Evolutionary conservation across 2,888 invertebrate genomes (phyloP).

Genomic region (Mayetiola destructor): DNA sequence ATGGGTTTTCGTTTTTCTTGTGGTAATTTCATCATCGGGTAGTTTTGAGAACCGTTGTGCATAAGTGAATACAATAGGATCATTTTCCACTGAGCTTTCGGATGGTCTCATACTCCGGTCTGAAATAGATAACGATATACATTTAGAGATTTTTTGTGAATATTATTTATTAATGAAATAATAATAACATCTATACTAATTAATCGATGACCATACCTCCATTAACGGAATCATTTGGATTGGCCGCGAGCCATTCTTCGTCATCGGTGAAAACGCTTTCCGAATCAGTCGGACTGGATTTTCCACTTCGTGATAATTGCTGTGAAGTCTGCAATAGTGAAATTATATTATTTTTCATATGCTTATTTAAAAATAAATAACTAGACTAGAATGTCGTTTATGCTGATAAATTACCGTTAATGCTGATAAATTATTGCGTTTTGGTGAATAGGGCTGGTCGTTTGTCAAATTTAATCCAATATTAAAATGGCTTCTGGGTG

Average conservation of each 20-base stretch:
- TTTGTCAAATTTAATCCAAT: constrained; percentile 35
- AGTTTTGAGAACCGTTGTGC: constrained; percentile 44
- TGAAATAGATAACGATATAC: constrained; percentile 17
- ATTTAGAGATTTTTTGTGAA: constrained; percentile 14
- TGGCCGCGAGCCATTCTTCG: constrained; percentile 41
- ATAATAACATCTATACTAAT: background rate
- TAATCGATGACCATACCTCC: background rate
- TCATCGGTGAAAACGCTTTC: constrained; percentile 57
- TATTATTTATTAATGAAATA: constrained; percentile 16
- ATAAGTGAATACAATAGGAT: constrained; percentile 40
- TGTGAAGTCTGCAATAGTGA: constrained; percentile 28
- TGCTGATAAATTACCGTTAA: constrained; percentile 18
- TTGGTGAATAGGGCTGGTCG: constrained; percentile 36
- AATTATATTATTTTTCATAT: constrained; percentile 9
- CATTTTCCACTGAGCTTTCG: constrained; percentile 43
- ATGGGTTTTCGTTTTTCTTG: constrained; percentile 35
- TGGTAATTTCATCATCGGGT: constrained; percentile 25
- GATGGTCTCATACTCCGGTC: constrained; percentile 39
- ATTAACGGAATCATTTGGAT: constrained; percentile 25
- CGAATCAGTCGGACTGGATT: constrained; percentile 49
- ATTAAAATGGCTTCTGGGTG: constrained; percentile 32
- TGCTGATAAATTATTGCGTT: constrained; percentile 34
- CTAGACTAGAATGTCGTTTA: background rate
- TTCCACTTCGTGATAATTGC: constrained; percentile 25
- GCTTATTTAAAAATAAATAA: background rate